Base-by-base conservation (phyloP, 2,113 vertebrate species). In the Phalacrocorax aristotelis region DNA sequence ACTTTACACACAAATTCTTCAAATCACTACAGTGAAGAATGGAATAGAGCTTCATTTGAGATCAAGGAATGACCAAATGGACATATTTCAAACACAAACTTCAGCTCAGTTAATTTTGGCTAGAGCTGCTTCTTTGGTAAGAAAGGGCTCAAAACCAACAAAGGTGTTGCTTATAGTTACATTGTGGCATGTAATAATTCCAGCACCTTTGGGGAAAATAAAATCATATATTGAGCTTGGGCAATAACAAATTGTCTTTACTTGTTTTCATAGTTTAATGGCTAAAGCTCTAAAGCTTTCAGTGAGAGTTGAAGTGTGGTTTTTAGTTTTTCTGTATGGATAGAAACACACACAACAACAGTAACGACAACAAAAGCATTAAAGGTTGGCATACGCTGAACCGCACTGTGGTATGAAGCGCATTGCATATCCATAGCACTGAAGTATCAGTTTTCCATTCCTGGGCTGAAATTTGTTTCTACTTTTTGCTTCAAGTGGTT, bases 401-500 rank as follows among this genome's bases (percentile, higher is more conserved):
- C 97, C 94, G 97, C 98, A 98, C 98, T 96, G 98, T 98, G 98
- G 98, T 98, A 97, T 98, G 98, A 98, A 97, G 98, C 97, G 98
- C 97, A 61, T 96, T 97, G 98, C 98, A 98, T 96, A 97, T 97
- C 98, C 96, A 92, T 97, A 96, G 98, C 98, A 98, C 98, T 98
- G 98, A 98, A 98, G 97, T 92, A 96, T 96, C 98, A 84, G 97
- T 98, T 97, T 97, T 96, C 98, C 98, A 97, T 97, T 98, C 97
- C 97, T 97, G 97, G 97, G 98, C 98, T 98, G 98, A 98, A 97
- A 97, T 97, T 97, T 90, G 96, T 98, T 97, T 98, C 95, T 97
- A 97, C 96, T 97, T 98, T 98, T 98, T 97, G 97, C 98, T 98
- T 98, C 94, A 98, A 98, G 98, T 99, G 99, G 98, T 98, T 98